phyloP scores from a whole-genome alignment of 2,888 invertebrate species.

The Poecilus cupreus region DNA sequence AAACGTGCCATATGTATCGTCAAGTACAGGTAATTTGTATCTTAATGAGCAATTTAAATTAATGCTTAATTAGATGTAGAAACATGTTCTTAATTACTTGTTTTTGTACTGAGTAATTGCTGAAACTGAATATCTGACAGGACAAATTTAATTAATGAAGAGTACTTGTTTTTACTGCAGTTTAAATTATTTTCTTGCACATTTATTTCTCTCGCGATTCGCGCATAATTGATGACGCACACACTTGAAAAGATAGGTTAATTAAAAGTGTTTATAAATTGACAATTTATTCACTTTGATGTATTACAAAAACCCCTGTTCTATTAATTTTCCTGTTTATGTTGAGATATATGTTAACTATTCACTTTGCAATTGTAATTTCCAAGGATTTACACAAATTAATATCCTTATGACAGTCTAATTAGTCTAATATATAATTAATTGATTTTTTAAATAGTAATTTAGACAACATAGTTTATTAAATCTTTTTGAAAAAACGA shows the following conservation, averaged over 20 bases:
- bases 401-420: too few relatives aligned
- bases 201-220: neutral
- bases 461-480: too few relatives aligned
- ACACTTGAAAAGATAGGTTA: slow-evolving; percentile 8
- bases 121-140: slow-evolving; percentile 5
- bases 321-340: neutral
- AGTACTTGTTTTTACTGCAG: neutral
- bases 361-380: neutral
- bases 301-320: neutral
- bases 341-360: neutral
- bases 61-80: slow-evolving; percentile 34
- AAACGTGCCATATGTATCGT: slow-evolving; percentile 28
- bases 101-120: slow-evolving; percentile 21
- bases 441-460: too few relatives aligned
- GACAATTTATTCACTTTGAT: neutral
- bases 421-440: too few relatives aligned
- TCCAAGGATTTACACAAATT: too few relatives aligned
- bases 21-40: slow-evolving; percentile 43
- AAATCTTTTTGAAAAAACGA: too few relatives aligned
- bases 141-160: slow-evolving; percentile 13
- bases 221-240: neutral
- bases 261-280: slow-evolving; percentile 17
- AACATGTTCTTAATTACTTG: slow-evolving; percentile 40
- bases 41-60: slow-evolving; percentile 46
- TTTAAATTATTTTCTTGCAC: slow-evolving; percentile 19